Evolutionary conservation across 2,797 vertebrate species (phyloP), one percentile per base, ranked within the genome.

Genomic region (Decapterus maruadsi): DNA sequence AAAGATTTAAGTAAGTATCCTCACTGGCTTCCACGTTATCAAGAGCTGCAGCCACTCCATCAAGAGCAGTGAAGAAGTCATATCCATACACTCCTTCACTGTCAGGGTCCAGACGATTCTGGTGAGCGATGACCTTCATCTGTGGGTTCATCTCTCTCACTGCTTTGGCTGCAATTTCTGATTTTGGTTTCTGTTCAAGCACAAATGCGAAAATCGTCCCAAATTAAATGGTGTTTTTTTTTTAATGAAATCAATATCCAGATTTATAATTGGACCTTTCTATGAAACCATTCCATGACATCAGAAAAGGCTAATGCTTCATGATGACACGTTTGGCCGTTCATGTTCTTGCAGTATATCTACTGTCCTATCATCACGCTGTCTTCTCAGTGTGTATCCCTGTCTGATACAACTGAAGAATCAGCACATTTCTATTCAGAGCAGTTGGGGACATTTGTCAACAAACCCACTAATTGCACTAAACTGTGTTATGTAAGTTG

Each of bases 11-110:
- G 4, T 20, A 45, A 74, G 31, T 22, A 29, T 22, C 76, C 97
- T 97, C 85, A 99, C 96, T 95, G 58, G 96, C 96, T 72, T 96
- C 90, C 46, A 97, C 87, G 0, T 94, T 99, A 75, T 98, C 97
- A 57, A 99, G 85, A 2, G 97, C 97, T 0, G 96, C 96, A 54
- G 87, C 92, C 5, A 97, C 96, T 0, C 96, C 96, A 1, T 97
- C 80, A 11, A 98, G 90, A 1, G 0, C 19, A 26, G 11, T 87
- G 91, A 96, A 98, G 90, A 98, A 98, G 36, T 69, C 19, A n/a
- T 95, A 89, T 6, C 90, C 88, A 0, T 95, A 98, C 56, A 96
- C 71, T 7, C 13, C 4, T 82, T 97, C 95, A 0, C 96, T 97
- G 60, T 94, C 94, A 5, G 90, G 60, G 69, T 95, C 95, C 87